Percentiles rank a stretch among this genome's conserved stretches.
phyloP scores from a whole-genome alignment of 2,113 vertebrate genomes.

The Castor canadensis region DNA sequence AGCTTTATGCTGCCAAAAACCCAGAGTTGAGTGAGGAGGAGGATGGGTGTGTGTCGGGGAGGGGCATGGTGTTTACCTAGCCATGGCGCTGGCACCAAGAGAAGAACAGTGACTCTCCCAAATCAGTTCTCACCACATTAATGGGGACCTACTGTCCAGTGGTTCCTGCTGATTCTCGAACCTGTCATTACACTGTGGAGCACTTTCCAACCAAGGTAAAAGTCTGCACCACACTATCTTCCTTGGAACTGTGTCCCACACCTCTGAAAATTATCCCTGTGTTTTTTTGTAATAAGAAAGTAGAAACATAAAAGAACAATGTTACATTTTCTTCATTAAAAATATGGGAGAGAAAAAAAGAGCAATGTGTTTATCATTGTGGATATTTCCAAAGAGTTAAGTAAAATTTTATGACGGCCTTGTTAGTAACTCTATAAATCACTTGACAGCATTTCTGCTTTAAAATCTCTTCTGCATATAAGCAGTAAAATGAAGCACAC shows the following conservation, averaged over 20 bases:
- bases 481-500: constrained; percentile 75
- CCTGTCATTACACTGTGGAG: background rate
- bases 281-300: constrained; percentile 69
- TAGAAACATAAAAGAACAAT: constrained; percentile 50
- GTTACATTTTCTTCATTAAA: constrained; percentile 62
- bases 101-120: background rate
- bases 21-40: background rate
- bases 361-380: constrained; percentile 61
- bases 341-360: background rate
- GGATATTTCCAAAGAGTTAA: constrained; percentile 75
- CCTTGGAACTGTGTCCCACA: background rate
- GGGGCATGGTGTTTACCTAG: background rate
- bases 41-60: rapidly evolving
- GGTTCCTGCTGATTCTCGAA: background rate
- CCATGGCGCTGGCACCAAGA: background rate
- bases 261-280: constrained; percentile 22
- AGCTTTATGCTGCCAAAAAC: background rate
- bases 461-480: constrained; percentile 79
- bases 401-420: constrained; percentile 74
- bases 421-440: constrained; percentile 80
- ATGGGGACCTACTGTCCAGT: background rate
- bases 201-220: background rate
- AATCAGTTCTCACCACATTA: background rate
- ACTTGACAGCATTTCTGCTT: constrained; percentile 71
- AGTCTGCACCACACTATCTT: background rate